These are phyloP conservation scores for Andinoacara biseriatus DNA, from an alignment of 2,113 vertebrate genomes.

Conservation along the genomic window DNA sequence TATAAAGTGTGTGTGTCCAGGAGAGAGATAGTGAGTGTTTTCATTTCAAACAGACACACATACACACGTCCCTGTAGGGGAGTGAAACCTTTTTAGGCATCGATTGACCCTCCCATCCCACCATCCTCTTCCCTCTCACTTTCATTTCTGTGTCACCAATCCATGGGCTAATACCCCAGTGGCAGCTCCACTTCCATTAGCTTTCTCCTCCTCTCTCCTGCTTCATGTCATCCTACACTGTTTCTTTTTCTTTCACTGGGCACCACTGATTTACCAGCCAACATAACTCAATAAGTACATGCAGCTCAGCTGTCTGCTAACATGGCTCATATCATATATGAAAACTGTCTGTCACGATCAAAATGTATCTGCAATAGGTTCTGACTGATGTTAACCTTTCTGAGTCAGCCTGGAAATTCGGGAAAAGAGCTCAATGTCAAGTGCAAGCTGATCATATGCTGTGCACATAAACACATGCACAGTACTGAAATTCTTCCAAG, in stretches of 20 bases:
- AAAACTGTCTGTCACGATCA: constrained; percentile 14
- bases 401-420: background rate
- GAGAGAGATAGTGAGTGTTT: constrained; percentile 23
- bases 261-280: constrained; percentile 48
- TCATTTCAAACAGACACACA: constrained; percentile 37
- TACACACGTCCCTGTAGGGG: constrained; percentile 58
- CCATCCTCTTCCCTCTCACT: constrained; percentile 61
- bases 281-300: constrained; percentile 13
- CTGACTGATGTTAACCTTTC: background rate
- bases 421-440: constrained; percentile 11
- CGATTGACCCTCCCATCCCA: constrained; percentile 73
- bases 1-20: background rate
- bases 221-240: constrained; percentile 64
- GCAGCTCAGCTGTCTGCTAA: constrained; percentile 7
- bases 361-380: background rate
- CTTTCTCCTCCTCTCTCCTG: constrained; percentile 50
- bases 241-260: constrained; percentile 44
- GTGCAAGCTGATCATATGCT: constrained; percentile 30
- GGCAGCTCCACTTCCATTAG: constrained; percentile 80
- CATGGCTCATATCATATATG: background rate
- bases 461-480: background rate
- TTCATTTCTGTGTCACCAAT: constrained; percentile 79
- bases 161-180: constrained; percentile 77
- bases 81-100: constrained; percentile 79
- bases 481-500: constrained; percentile 15